phyloP scores from a whole-genome alignment of 1,140 invertebrate species.

The Telenomus remus region DNA sequence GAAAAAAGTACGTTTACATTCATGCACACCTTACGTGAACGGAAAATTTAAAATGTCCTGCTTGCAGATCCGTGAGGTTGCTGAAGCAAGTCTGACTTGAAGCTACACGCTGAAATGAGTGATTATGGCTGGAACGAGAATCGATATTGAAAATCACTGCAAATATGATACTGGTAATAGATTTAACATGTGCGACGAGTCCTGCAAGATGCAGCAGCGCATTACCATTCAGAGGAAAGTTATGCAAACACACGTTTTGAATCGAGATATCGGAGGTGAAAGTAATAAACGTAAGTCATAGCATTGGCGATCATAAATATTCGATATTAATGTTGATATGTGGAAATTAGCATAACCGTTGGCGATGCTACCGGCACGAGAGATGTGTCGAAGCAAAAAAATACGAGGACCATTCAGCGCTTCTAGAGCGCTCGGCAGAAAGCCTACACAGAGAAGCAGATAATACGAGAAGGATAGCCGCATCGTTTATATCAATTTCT shows the following conservation, averaged over 20 bases:
- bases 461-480: constrained; percentile 13
- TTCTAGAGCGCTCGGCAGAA: constrained; percentile 23
- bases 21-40: too few relatives aligned
- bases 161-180: constrained; percentile 1
- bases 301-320: constrained; percentile 71
- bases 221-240: constrained; percentile 59
- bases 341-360: constrained; percentile 72
- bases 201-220: constrained; percentile 45
- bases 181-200: constrained; percentile 44
- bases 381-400: constrained; percentile 26
- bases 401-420: constrained; percentile 3
- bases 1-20: too few relatives aligned
- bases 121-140: too few relatives aligned
- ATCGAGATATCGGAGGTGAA: constrained; percentile 69
- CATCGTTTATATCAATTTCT: constrained; percentile 69
- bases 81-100: too few relatives aligned
- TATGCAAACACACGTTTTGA: constrained; percentile 53
- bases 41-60: too few relatives aligned
- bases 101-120: too few relatives aligned
- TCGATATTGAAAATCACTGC: too few relatives aligned
- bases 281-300: constrained; percentile 74
- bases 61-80: too few relatives aligned
- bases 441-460: constrained; percentile 15
- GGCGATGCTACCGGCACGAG: constrained; percentile 55
- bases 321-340: constrained; percentile 74